A percentile compares a stretch with the other conserved stretches of the same genome.
These are phyloP conservation scores for Trachelus stipa DNA, from an alignment of 2,888 invertebrate genomes.

Conservation along the genomic window DNA sequence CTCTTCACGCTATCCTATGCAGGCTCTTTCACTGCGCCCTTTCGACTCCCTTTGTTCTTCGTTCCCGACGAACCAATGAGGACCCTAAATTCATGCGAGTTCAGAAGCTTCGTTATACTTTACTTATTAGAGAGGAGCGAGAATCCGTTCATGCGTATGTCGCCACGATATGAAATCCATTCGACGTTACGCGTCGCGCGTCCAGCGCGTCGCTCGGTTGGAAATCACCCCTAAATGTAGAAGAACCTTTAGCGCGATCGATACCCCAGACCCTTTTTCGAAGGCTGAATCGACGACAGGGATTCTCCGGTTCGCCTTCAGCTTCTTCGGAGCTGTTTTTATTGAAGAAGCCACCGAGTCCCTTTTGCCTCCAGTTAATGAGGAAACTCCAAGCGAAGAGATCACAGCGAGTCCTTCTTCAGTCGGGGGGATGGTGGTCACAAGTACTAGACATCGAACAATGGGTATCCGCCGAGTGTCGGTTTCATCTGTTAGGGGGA, in stretches of 20 bases:
- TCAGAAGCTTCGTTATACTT: neutral
- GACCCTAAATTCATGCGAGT: neutral
- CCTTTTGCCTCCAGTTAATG: neutral
- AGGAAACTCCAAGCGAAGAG: neutral
- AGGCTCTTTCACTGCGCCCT: neutral
- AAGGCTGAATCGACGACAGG: neutral
- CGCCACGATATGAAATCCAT: neutral
- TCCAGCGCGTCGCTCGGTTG: neutral
- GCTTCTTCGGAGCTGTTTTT: neutral
- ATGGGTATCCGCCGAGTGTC: neutral
- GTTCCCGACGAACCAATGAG: neutral
- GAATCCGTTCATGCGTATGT: neutral
- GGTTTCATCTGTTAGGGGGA: neutral
- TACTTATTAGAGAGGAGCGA: neutral
- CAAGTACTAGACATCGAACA: neutral
- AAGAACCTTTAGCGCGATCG: neutral
- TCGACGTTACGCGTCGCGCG: neutral
- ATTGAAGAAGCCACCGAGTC: neutral
- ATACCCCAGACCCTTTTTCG: constrained; percentile 6
- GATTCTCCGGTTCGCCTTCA: neutral
- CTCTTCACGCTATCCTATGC: neutral
- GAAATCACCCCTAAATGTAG: constrained; percentile 1
- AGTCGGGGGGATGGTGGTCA: no score
- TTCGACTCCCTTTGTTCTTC: neutral
- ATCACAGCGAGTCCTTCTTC: neutral